These are phyloP conservation scores for Lagria hirta DNA, from an alignment of 2,888 invertebrate genomes.

Conservation along the genomic window DNA sequence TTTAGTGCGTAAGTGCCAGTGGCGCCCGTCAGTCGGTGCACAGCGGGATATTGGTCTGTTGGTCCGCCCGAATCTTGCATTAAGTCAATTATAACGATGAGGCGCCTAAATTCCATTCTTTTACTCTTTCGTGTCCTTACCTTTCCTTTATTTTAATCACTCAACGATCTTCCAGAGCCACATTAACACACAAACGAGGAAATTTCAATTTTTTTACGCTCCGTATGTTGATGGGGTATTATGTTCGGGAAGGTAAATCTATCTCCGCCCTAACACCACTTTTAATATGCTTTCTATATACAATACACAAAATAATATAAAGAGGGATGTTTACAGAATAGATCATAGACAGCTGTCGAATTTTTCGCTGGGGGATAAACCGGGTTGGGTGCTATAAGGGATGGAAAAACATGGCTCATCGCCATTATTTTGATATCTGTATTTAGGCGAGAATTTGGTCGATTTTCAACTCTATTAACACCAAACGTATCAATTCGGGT, in stretches of 20 bases:
- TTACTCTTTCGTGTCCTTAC: too few species aligned
- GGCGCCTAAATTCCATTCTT: slow-evolving; percentile 25
- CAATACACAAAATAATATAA: too few species aligned
- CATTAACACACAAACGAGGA: slow-evolving; percentile 1
- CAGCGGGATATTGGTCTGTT: slow-evolving; percentile 36
- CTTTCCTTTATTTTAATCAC: background rate
- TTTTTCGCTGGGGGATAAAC: slow-evolving; percentile 18
- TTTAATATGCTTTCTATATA: too few species aligned
- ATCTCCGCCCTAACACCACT: background rate
- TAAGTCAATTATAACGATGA: slow-evolving; percentile 23
- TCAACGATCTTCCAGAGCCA: background rate
- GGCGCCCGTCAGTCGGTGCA: slow-evolving; percentile 49
- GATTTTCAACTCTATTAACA: too few species aligned
- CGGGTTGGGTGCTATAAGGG: too few species aligned
- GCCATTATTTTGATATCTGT: slow-evolving; percentile 40
- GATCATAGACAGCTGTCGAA: slow-evolving; percentile 29
- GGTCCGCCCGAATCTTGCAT: slow-evolving; percentile 27
- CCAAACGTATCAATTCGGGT: too few species aligned
- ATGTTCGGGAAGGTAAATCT: background rate
- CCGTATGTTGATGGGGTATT: background rate
- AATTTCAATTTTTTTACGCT: too few species aligned
- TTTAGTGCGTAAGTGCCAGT: slow-evolving; percentile 45
- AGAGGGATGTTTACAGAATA: slow-evolving; percentile 26
- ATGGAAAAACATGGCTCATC: slow-evolving; percentile 24
- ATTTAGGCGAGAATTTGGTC: too few species aligned